A percentile compares a stretch with the other conserved stretches of the same genome.
Conservation (phyloP, 2,888 invertebrate genomes). For the Baronia brevicornis region DNA sequence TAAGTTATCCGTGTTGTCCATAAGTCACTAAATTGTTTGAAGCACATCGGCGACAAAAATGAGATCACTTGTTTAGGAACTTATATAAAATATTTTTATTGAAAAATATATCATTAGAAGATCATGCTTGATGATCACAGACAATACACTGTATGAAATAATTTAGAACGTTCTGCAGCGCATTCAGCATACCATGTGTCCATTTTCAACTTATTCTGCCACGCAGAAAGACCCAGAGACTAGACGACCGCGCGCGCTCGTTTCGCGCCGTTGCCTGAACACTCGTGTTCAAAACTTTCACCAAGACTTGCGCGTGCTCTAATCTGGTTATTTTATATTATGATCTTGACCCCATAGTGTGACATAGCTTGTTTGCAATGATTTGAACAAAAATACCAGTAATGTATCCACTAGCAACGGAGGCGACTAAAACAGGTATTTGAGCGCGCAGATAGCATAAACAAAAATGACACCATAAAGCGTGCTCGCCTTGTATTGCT, state of each 20-base stretch:
- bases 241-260: conserved; percentile 56
- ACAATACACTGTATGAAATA: conserved; percentile 12
- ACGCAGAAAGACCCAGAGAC: conserved; percentile 55
- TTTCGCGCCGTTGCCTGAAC: conserved; percentile 62
- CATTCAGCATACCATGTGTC: conserved; percentile 40
- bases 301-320: conserved; percentile 50
- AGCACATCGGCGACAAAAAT: conserved; percentile 33
- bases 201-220: conserved; percentile 59
- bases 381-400: conserved; percentile 2
- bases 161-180: conserved; percentile 20
- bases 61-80: conserved; percentile 22
- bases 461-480: conserved; percentile 44
- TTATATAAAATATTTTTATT: conserved; percentile 6
- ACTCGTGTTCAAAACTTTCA: conserved; percentile 69
- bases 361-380: conserved; percentile 3
- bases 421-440: conserved; percentile 27
- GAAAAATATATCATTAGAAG: conserved; percentile 3
- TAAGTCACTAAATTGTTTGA: conserved; percentile 28
- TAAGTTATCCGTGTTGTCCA: conserved; percentile 27
- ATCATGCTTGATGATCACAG: conserved; percentile 8
- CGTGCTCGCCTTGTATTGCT: conserved; percentile 57
- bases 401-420: conserved; percentile 16
- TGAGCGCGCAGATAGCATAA: conserved; percentile 21
- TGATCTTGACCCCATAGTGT: conserved; percentile 43
- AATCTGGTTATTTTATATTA: conserved; percentile 41